Percentiles rank a stretch among this genome's conserved stretches.
Evolutionary conservation across 1,140 invertebrate genomes (phyloP).

Genomic region (Dermatophagoides farinae): DNA sequence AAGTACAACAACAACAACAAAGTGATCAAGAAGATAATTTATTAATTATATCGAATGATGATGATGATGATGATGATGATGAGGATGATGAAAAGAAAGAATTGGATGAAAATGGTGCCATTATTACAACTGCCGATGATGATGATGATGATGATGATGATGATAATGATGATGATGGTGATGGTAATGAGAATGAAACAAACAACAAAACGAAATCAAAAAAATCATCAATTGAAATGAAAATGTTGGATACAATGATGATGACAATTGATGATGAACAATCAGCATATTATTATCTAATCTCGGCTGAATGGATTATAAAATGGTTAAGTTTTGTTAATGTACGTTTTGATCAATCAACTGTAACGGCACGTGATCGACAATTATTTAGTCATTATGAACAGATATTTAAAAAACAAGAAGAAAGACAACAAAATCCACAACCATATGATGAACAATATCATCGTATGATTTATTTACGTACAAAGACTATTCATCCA

Average conservation of each 20-base stretch:
- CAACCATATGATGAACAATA: background rate
- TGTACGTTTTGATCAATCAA: background rate
- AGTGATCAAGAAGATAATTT: too few relatives aligned
- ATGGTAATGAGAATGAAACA: background rate
- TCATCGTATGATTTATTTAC: background rate
- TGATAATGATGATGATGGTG: background rate
- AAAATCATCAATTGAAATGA: too few relatives aligned
- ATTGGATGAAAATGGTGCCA: too few relatives aligned
- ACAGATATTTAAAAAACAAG: background rate
- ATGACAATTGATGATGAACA: background rate
- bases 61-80: too few relatives aligned
- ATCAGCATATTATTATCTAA: background rate
- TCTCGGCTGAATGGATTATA: background rate
- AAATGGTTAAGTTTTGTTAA: conserved; percentile 1
- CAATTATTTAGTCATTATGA: background rate
- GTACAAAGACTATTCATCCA: background rate
- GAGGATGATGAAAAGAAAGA: too few relatives aligned
- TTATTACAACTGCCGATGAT: background rate
- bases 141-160: background rate
- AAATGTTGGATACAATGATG: background rate
- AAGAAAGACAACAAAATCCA: background rate
- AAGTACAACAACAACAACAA: too few relatives aligned
- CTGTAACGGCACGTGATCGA: background rate
- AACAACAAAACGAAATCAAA: background rate
- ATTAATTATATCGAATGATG: too few relatives aligned